A percentile compares a stretch with the other conserved stretches of the same genome.
Evolutionary conservation across 2,888 invertebrate genomes (phyloP).

Genomic region (Sphecodes monilicornis): DNA sequence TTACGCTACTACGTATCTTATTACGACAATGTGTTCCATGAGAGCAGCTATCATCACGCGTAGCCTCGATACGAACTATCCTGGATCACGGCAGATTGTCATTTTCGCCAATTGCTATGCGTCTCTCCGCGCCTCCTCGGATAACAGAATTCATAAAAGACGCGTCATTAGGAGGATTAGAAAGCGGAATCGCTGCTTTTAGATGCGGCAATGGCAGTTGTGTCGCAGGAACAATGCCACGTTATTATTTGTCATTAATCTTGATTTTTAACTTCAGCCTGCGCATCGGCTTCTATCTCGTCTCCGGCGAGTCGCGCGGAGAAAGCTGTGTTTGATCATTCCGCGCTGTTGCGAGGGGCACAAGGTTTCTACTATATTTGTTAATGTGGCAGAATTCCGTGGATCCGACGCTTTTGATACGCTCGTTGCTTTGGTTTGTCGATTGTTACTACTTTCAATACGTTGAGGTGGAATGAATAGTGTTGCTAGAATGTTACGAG

Average conservation of each 20-base stretch:
- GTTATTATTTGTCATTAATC: slow-evolving; percentile 35
- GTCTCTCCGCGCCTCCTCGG: neutral
- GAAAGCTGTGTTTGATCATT: slow-evolving; percentile 11
- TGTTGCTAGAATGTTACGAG: neutral
- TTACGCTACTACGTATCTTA: slow-evolving; percentile 40
- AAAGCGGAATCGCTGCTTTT: slow-evolving; percentile 22
- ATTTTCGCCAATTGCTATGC: slow-evolving; percentile 18
- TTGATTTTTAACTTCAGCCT: neutral
- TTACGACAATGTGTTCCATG: slow-evolving; percentile 45
- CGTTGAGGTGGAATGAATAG: too few species aligned
- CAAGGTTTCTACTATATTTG: slow-evolving; percentile 7
- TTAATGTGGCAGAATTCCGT: neutral
- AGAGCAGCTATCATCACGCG: slow-evolving; percentile 49
- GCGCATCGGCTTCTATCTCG: slow-evolving; percentile 10
- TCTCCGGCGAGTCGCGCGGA: neutral
- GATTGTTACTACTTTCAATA: neutral
- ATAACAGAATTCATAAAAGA: slow-evolving; percentile 34
- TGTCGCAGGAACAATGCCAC: slow-evolving; percentile 26
- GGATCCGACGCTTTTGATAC: neutral
- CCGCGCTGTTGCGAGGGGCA: neutral
- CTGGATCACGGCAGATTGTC: slow-evolving; percentile 26
- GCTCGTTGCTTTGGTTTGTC: neutral
- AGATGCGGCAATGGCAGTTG: neutral
- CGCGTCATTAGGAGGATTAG: slow-evolving; percentile 15
- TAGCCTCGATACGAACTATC: slow-evolving; percentile 45